These are phyloP conservation scores for Taenaris catops DNA, from an alignment of 2,888 invertebrate genomes.

Conservation along the genomic window DNA sequence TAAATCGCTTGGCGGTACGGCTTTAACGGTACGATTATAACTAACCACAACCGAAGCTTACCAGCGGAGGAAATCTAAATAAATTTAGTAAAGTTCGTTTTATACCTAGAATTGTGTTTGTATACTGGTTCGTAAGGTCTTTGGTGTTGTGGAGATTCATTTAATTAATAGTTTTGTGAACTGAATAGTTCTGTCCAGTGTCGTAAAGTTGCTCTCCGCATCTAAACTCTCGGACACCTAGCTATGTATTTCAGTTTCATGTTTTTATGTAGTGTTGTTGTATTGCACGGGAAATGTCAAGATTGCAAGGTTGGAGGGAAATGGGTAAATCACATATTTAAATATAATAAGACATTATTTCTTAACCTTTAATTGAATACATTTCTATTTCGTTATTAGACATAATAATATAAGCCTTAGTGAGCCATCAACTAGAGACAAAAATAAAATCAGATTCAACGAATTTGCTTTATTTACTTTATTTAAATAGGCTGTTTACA, in stretches of 20 bases:
- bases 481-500: no score
- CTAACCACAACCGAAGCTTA: no score
- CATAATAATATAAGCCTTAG: no score
- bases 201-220: not conserved
- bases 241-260: conserved; percentile 25
- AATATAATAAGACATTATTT: not conserved
- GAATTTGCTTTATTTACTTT: no score
- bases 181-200: conserved; percentile 4
- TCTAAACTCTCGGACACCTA: not conserved
- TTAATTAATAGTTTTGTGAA: conserved; percentile 1
- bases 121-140: no score
- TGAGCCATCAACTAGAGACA: no score
- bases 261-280: conserved; percentile 29
- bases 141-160: conserved; percentile 4
- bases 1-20: no score
- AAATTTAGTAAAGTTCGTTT: no score
- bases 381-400: not conserved
- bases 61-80: no score
- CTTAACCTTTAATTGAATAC: not conserved
- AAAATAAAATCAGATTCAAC: no score
- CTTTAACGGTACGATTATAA: no score
- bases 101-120: no score
- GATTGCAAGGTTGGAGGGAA: conserved; percentile 61
- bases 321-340: conserved; percentile 34
- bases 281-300: conserved; percentile 37